Percentiles rank a stretch among this genome's conserved stretches.
These are phyloP conservation scores for Acipenser oxyrinchus DNA, from an alignment of 2,797 vertebrate species.

Conservation along the genomic window DNA sequence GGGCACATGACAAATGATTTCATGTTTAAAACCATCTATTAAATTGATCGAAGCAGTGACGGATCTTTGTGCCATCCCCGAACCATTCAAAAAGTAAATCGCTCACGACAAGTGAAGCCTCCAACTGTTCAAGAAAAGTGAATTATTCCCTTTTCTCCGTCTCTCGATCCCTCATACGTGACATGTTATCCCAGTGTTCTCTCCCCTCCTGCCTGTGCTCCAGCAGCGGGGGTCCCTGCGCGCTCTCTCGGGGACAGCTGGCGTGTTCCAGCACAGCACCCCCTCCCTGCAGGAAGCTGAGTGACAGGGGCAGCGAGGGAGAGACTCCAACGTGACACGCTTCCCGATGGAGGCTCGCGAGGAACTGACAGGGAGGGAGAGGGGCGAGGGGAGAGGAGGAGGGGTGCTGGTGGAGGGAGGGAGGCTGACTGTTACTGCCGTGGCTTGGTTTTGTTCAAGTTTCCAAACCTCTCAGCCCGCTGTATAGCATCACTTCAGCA, in stretches of 20 bases:
- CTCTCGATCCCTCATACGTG: constrained; percentile 3
- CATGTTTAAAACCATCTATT: no score
- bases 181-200: constrained; percentile 4
- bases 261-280: constrained; percentile 31
- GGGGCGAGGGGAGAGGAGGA: not conserved
- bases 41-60: no score
- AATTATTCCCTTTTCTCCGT: constrained; percentile 2
- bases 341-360: constrained; percentile 8
- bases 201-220: constrained; percentile 7
- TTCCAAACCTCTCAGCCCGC: not conserved
- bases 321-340: no score
- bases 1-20: no score
- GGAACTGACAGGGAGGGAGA: constrained; percentile 10
- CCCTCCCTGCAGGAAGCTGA: constrained; percentile 34
- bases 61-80: no score
- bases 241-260: constrained; percentile 32
- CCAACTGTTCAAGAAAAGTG: no score
- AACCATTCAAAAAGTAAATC: no score
- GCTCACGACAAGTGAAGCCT: no score
- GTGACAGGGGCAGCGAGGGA: not conserved
- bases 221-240: constrained; percentile 12
- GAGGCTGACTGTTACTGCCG: not conserved
- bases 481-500: no score
- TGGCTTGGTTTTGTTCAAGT: not conserved
- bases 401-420: not conserved